Evolutionary conservation across 2,113 vertebrate genomes (phyloP).

Genomic region (Hyla sarda): DNA sequence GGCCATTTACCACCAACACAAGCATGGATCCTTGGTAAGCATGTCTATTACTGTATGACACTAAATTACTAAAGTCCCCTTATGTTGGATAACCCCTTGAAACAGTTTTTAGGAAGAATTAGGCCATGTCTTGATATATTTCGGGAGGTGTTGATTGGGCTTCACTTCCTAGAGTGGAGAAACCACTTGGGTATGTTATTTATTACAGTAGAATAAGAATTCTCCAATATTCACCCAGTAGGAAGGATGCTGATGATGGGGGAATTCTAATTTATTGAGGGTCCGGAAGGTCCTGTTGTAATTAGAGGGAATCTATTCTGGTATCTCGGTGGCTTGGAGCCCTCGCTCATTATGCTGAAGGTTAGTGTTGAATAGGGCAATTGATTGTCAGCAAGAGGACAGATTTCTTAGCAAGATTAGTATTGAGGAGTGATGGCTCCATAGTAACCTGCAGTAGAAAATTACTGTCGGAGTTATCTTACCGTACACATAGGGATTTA

Average conservation of each 20-base stretch:
- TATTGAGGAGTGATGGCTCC: constrained; percentile 29
- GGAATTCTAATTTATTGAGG: constrained; percentile 21
- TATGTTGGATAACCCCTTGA: too few relatives aligned
- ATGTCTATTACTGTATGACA: too few relatives aligned
- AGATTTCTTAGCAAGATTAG: constrained; percentile 49
- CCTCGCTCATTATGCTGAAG: constrained; percentile 29
- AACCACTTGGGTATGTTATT: constrained; percentile 26
- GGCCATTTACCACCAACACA: too few relatives aligned
- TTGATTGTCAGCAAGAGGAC: constrained; percentile 25
- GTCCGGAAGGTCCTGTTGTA: constrained; percentile 12
- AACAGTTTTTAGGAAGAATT: not conserved
- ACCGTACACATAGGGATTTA: constrained; percentile 6
- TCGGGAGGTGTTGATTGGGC: not conserved
- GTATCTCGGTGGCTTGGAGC: constrained; percentile 12
- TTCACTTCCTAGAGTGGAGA: not conserved
- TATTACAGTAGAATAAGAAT: not conserved
- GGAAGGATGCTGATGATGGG: constrained; percentile 11
- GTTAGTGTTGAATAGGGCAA: constrained; percentile 43
- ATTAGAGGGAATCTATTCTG: constrained; percentile 14
- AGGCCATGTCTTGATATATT: not conserved
- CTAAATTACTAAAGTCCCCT: too few relatives aligned
- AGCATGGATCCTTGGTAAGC: too few relatives aligned
- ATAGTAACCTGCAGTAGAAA: constrained; percentile 7
- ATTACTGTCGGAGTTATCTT: constrained; percentile 15
- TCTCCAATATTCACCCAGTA: constrained; percentile 3